Evolutionary conservation across 2,888 invertebrate species (phyloP).

Genomic region (Stenodema calcarata): DNA sequence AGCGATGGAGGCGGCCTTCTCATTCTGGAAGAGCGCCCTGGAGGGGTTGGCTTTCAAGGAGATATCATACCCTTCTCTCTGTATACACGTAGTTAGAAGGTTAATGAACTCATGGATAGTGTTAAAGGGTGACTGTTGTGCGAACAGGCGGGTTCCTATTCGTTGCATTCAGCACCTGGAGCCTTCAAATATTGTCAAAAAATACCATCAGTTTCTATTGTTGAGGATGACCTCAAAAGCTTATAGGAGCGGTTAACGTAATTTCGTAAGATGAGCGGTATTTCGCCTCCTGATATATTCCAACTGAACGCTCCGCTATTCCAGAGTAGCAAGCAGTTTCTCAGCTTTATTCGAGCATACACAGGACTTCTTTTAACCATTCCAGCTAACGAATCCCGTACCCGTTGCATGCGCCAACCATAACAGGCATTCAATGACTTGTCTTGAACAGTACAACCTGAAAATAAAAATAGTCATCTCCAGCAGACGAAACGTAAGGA

Average conservation of each 20-base stretch:
- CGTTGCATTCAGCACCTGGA: background rate
- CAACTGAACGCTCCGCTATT: no score
- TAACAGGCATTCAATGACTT: no score
- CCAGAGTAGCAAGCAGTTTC: no score
- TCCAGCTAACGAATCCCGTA: no score
- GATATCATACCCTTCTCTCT: background rate
- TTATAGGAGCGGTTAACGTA: background rate
- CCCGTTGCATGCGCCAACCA: no score
- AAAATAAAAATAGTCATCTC: no score
- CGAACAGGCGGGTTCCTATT: background rate
- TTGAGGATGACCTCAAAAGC: background rate
- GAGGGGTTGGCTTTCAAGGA: constrained; percentile 20
- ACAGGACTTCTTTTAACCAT: no score
- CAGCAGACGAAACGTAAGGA: no score
- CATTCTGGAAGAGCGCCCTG: background rate
- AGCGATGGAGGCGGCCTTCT: background rate
- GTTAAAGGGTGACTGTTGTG: background rate
- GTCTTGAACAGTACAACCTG: no score
- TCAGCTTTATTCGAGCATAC: no score
- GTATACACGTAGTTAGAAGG: background rate
- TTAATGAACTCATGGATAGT: background rate
- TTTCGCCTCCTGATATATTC: background rate
- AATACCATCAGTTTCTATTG: background rate
- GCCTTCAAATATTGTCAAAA: background rate
- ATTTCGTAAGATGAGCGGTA: background rate